Evolutionary conservation across 2,888 invertebrate species (phyloP).

Genomic region (Euproctis similis): DNA sequence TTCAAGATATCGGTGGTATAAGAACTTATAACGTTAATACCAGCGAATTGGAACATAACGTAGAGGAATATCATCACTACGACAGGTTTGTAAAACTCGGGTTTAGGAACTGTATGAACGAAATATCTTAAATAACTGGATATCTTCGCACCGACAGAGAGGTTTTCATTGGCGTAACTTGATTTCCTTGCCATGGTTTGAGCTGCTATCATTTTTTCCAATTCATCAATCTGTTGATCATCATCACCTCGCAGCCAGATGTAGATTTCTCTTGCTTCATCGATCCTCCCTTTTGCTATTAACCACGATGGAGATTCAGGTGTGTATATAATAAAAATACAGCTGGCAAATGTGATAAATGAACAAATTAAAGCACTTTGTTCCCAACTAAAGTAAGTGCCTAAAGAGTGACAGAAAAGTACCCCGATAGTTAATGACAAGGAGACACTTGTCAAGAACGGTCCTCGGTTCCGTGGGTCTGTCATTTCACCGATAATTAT

Average conservation of each 20-base stretch:
- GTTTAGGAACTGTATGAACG: conserved; percentile 44
- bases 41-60: conserved; percentile 80
- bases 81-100: conserved; percentile 77
- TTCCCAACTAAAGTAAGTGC: conserved; percentile 77
- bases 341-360: conserved; percentile 63
- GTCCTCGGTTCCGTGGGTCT: conserved; percentile 77
- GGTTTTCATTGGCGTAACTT: conserved; percentile 35
- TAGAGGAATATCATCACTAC: conserved; percentile 78
- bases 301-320: conserved; percentile 83
- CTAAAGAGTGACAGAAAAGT: conserved; percentile 77
- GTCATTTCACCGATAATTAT: conserved; percentile 77
- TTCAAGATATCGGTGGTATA: conserved; percentile 80
- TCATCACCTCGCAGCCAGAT: conserved; percentile 73
- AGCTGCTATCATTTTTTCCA: conserved; percentile 61
- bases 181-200: conserved; percentile 51
- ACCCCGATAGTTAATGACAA: conserved; percentile 78
- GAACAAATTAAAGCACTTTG: conserved; percentile 71
- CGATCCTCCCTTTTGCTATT: conserved; percentile 70
- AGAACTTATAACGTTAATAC: conserved; percentile 81
- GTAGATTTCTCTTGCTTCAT: conserved; percentile 75
- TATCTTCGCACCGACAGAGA: conserved; percentile 30
- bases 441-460: conserved; percentile 77
- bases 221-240: conserved; percentile 51
- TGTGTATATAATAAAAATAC: conserved; percentile 68
- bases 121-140: conserved; percentile 40